phyloP scores from a whole-genome alignment of 2,113 vertebrate species.

The Pseudorectes ferrugineus region DNA sequence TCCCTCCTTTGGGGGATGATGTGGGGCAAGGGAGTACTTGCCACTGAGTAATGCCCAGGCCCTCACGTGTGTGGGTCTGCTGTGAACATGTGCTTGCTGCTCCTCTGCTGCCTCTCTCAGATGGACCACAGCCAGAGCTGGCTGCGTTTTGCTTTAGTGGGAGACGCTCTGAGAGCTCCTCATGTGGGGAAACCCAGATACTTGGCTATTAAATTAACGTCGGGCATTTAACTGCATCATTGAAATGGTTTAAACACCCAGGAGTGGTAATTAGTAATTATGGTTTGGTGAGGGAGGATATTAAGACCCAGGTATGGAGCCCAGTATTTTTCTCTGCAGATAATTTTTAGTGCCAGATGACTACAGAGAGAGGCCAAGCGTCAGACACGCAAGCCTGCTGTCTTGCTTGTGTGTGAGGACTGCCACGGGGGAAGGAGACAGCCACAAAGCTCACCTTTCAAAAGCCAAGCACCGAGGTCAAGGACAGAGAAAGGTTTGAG shows the following conservation, averaged over 20 bases:
- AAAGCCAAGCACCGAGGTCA: background rate
- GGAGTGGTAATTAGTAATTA: constrained; percentile 34
- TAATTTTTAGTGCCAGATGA: constrained; percentile 45
- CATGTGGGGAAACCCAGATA: constrained; percentile 11
- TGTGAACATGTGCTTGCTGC: background rate
- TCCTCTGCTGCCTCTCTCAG: background rate
- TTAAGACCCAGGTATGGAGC: constrained; percentile 44
- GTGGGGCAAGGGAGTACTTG: rapidly evolving
- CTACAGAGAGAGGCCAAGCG: background rate
- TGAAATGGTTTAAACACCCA: constrained; percentile 32
- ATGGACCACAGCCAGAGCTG: background rate
- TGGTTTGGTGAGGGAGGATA: constrained; percentile 25
- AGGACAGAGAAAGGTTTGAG: background rate
- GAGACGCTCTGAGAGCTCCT: background rate
- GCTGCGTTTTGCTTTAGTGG: background rate
- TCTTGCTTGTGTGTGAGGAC: background rate
- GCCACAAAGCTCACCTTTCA: background rate
- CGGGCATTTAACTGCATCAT: background rate
- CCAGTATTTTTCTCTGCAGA: constrained; percentile 37
- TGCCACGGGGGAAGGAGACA: background rate
- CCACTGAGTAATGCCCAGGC: background rate
- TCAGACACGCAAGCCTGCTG: background rate
- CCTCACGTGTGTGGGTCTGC: background rate
- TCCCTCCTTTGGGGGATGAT: background rate
- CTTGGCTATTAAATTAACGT: constrained; percentile 1